Conservation (phyloP, 2,113 vertebrate genomes). For the Cinclus cinclus region DNA sequence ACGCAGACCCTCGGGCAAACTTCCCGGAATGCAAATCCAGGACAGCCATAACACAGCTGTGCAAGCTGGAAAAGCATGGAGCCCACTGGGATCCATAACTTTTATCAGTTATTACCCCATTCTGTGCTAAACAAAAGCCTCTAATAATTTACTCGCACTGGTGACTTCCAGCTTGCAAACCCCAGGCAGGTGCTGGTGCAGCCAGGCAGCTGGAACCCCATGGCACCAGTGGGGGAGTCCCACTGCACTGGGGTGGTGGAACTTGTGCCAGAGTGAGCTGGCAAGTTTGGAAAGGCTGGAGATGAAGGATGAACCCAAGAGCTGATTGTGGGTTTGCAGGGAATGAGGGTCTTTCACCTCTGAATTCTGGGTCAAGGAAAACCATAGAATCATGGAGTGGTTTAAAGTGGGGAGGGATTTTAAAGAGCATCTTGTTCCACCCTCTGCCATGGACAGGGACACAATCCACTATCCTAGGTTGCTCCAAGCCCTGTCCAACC, state of each 20-base stretch:
- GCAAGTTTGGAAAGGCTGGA: neutral
- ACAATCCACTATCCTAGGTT: neutral
- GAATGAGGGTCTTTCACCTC: fast-evolving
- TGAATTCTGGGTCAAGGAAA: neutral
- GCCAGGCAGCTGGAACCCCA: neutral
- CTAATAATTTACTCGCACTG: slow-evolving; percentile 48
- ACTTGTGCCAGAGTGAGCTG: neutral
- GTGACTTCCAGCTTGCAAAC: neutral
- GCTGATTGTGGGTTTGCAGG: fast-evolving
- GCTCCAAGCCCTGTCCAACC: neutral
- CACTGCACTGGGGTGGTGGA: neutral
- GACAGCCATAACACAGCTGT: slow-evolving; percentile 70
- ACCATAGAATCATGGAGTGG: neutral
- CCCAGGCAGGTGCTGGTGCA: neutral
- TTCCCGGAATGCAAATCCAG: slow-evolving; percentile 69
- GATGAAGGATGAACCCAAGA: neutral
- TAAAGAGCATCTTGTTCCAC: neutral
- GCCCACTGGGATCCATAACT: slow-evolving; percentile 66
- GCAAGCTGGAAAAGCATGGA: slow-evolving; percentile 57
- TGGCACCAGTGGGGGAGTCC: fast-evolving
- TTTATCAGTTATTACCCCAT: slow-evolving; percentile 66
- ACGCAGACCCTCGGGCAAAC: slow-evolving; percentile 44
- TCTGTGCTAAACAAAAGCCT: slow-evolving; percentile 63
- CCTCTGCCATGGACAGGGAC: neutral
- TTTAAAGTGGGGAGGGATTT: neutral